Percentiles rank a stretch among this genome's conserved stretches.
Evolutionary conservation across 2,888 invertebrate genomes (phyloP).

Genomic region (Acronicta leporina): DNA sequence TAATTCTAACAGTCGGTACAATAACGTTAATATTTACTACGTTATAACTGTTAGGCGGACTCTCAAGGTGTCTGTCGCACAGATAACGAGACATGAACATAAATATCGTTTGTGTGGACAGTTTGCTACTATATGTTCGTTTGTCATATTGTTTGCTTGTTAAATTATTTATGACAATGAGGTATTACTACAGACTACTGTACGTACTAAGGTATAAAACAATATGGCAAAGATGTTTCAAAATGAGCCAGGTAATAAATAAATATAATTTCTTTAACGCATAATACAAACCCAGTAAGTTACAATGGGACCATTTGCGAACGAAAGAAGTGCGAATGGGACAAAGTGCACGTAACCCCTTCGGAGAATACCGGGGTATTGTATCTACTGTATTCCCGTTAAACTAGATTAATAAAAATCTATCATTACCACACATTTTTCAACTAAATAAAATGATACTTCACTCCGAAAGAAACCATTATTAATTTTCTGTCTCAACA

Average conservation of each 20-base stretch:
- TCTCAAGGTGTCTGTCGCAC: constrained; percentile 74
- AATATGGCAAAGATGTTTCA: no score
- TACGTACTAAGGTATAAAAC: no score
- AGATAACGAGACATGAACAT: constrained; percentile 40
- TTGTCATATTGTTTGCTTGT: neutral
- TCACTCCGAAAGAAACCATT: constrained; percentile 1
- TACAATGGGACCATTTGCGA: no score
- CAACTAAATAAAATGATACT: constrained; percentile 6
- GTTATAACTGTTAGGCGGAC: constrained; percentile 74
- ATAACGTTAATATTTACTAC: constrained; percentile 80
- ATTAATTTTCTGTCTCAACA: constrained; percentile 32
- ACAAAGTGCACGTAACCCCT: no score
- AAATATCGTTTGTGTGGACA: constrained; percentile 34
- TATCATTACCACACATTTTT: constrained; percentile 13
- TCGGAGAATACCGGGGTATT: no score
- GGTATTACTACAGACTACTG: neutral
- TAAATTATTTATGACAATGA: constrained; percentile 20
- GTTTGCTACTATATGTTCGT: constrained; percentile 1
- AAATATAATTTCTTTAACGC: no score
- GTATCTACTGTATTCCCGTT: no score
- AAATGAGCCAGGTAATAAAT: no score
- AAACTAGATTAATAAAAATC: neutral
- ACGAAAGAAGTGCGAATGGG: no score
- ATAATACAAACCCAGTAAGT: no score
- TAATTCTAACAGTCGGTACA: constrained; percentile 78